phyloP scores from a whole-genome alignment of 2,888 invertebrate species.

The Hoplodrina blanda region DNA sequence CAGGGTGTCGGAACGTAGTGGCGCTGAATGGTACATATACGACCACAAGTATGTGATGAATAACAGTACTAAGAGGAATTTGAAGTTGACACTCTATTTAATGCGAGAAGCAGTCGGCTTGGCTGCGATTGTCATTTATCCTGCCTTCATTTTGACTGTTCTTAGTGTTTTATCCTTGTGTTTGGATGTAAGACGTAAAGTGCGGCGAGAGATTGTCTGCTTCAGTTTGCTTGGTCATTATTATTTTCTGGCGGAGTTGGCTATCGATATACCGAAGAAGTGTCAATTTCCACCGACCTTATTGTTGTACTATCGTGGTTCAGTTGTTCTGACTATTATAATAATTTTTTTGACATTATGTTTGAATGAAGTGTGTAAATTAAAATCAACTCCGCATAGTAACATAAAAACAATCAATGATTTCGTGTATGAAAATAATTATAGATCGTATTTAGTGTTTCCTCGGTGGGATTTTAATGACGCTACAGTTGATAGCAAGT shows the following conservation, averaged over 20 bases:
- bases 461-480: slow-evolving; percentile 63
- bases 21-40: slow-evolving; percentile 70
- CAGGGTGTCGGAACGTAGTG: background rate
- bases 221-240: slow-evolving; percentile 72
- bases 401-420: slow-evolving; percentile 64
- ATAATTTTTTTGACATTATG: slow-evolving; percentile 62
- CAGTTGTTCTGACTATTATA: slow-evolving; percentile 66
- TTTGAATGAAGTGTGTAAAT: slow-evolving; percentile 62
- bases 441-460: slow-evolving; percentile 59
- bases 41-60: slow-evolving; percentile 56
- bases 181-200: slow-evolving; percentile 64
- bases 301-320: slow-evolving; percentile 70
- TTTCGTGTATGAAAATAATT: slow-evolving; percentile 58
- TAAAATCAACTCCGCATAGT: slow-evolving; percentile 45
- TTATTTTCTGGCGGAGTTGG: slow-evolving; percentile 62
- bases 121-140: slow-evolving; percentile 67
- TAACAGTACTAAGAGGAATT: slow-evolving; percentile 37
- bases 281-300: slow-evolving; percentile 64
- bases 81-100: slow-evolving; percentile 67
- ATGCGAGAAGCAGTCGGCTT: slow-evolving; percentile 70
- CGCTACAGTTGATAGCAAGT: slow-evolving; percentile 19
- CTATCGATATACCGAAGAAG: slow-evolving; percentile 63
- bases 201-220: slow-evolving; percentile 64
- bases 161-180: slow-evolving; percentile 66
- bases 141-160: slow-evolving; percentile 65